Percentiles rank a stretch among this genome's conserved stretches.
phyloP scores from a whole-genome alignment of 1,140 invertebrate genomes.

The Acromyrmex echinatior region DNA sequence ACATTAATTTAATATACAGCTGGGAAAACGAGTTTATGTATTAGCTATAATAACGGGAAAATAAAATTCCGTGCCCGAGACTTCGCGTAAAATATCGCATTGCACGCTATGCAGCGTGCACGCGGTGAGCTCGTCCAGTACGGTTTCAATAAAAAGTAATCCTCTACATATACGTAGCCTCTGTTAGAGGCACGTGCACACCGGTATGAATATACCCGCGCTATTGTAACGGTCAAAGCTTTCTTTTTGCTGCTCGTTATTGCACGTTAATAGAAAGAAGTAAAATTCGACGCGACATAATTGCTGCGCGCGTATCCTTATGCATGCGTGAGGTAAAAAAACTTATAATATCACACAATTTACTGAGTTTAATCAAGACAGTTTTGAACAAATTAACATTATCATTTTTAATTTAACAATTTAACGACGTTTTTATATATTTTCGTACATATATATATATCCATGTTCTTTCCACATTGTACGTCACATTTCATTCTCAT shows the following conservation, averaged over 20 bases:
- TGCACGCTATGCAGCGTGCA: slow-evolving; percentile 52
- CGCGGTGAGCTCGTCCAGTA: slow-evolving; percentile 53
- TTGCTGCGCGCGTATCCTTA: slow-evolving; percentile 34
- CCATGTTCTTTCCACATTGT: background rate
- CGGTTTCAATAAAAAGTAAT: slow-evolving; percentile 71
- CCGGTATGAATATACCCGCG: slow-evolving; percentile 47
- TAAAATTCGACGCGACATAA: slow-evolving; percentile 57
- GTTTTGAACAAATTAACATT: slow-evolving; percentile 33
- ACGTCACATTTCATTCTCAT: background rate
- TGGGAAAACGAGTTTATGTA: slow-evolving; percentile 46
- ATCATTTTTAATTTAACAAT: slow-evolving; percentile 23
- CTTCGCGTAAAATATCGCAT: slow-evolving; percentile 65
- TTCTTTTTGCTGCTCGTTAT: slow-evolving; percentile 53
- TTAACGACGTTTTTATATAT: background rate
- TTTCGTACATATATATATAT: background rate
- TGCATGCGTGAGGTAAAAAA: background rate
- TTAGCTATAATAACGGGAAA: slow-evolving; percentile 55
- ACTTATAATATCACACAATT: slow-evolving; percentile 27
- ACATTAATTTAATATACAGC: slow-evolving; percentile 58
- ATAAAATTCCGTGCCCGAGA: slow-evolving; percentile 46
- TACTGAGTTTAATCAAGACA: slow-evolving; percentile 34
- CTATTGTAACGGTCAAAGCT: slow-evolving; percentile 58
- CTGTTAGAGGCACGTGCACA: slow-evolving; percentile 50
- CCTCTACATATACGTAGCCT: slow-evolving; percentile 54
- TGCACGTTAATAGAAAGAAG: slow-evolving; percentile 54